Conservation (phyloP, 2,797 vertebrate genomes). For the Heliangelus exortis region DNA sequence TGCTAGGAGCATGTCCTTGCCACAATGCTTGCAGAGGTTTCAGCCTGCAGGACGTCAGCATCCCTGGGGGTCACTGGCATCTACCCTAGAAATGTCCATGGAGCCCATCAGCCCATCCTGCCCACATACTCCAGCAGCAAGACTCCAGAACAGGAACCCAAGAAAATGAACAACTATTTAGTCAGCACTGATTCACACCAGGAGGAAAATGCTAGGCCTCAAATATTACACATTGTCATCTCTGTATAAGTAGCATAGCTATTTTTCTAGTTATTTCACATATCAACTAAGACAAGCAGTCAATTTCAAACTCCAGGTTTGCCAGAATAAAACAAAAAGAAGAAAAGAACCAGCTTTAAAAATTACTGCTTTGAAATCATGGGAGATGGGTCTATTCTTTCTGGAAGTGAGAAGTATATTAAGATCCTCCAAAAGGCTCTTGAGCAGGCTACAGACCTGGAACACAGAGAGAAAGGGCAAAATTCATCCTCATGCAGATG, state of each 20-base stretch:
- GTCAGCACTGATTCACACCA: neutral
- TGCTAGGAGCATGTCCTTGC: accelerated
- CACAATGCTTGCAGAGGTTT: neutral
- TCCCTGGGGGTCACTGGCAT: neutral
- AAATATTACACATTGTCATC: neutral
- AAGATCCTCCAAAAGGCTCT: neutral
- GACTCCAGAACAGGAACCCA: neutral
- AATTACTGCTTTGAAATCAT: neutral
- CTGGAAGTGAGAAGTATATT: neutral
- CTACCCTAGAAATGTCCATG: neutral
- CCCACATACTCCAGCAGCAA: accelerated
- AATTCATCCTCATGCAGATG: neutral
- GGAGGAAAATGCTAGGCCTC: neutral
- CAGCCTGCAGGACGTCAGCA: neutral
- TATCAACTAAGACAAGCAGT: neutral
- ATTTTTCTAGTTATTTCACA: neutral
- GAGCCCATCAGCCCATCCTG: neutral
- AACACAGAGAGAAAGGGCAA: neutral
- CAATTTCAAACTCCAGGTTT: neutral
- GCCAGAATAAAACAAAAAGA: neutral
- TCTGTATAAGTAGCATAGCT: neutral
- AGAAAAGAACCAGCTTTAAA: neutral
- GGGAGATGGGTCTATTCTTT: neutral
- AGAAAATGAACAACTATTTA: neutral
- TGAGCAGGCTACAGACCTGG: neutral